Evolutionary conservation across 1,140 invertebrate species (phyloP).

Genomic region (Drosophila sucinea): DNA sequence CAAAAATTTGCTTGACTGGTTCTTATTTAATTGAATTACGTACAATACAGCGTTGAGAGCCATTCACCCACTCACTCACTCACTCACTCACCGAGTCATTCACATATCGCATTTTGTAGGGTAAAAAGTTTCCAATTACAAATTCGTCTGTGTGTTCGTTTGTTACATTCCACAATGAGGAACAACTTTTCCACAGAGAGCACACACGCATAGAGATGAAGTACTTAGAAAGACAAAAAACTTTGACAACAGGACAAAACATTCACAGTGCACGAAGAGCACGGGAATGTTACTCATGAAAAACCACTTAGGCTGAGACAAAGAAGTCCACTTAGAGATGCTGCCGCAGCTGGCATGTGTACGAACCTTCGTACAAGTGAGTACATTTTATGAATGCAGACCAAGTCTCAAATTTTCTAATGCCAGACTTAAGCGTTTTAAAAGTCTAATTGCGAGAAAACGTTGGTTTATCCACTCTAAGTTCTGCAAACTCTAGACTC

Average conservation of each 20-base stretch:
- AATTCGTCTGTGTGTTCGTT: conserved; percentile 41
- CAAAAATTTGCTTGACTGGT: conserved; percentile 15
- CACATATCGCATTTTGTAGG: conserved; percentile 31
- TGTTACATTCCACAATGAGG: conserved; percentile 36
- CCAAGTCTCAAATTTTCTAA: conserved; percentile 33
- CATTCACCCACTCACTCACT: neutral
- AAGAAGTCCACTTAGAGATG: conserved; percentile 58
- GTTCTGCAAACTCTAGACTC: neutral
- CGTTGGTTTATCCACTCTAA: neutral
- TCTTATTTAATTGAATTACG: conserved; percentile 54
- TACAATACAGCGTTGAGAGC: conserved; percentile 10
- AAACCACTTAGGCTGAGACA: conserved; percentile 71
- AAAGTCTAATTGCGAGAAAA: conserved; percentile 9
- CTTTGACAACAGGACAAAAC: conserved; percentile 20
- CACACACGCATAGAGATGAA: conserved; percentile 23
- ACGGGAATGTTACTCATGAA: conserved; percentile 63
- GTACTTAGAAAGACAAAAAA: conserved; percentile 35
- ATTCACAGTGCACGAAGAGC: conserved; percentile 34
- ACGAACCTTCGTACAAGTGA: neutral
- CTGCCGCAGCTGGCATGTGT: conserved; percentile 33
- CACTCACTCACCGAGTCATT: conserved; percentile 2
- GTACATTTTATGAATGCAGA: conserved; percentile 1
- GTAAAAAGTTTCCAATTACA: conserved; percentile 66
- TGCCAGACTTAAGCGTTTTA: conserved; percentile 39
- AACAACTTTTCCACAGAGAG: conserved; percentile 45